Evolutionary conservation across 2,888 invertebrate genomes (phyloP).

Genomic region (Gryllus longicercus): DNA sequence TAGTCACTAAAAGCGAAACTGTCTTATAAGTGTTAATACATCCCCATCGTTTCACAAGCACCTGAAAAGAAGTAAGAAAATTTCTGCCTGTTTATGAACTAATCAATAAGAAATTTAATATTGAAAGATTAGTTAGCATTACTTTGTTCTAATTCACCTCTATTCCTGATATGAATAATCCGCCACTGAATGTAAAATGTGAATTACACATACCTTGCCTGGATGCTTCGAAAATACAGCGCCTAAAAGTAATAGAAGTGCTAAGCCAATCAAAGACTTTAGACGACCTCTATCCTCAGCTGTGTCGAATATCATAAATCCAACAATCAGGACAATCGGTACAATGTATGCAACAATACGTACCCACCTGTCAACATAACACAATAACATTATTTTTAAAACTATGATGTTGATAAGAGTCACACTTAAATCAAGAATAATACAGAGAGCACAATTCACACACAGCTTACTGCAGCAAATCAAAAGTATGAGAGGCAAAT

Average conservation of each 20-base stretch:
- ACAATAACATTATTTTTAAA: too few species aligned
- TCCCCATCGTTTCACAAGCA: too few species aligned
- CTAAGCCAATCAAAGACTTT: conserved; percentile 65
- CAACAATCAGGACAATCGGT: conserved; percentile 52
- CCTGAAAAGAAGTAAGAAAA: too few species aligned
- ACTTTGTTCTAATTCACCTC: not conserved
- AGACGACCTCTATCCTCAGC: conserved; percentile 57
- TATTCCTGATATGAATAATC: not conserved
- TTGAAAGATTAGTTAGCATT: not conserved
- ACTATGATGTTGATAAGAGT: not conserved
- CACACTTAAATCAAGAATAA: not conserved
- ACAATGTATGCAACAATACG: conserved; percentile 48
- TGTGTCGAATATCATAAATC: conserved; percentile 66
- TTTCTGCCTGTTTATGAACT: too few species aligned
- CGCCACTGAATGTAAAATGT: not conserved
- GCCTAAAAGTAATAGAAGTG: conserved; percentile 60
- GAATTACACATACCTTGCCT: conserved; percentile 47
- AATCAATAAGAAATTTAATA: too few species aligned
- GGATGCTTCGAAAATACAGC: conserved; percentile 62
- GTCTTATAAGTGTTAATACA: too few species aligned
- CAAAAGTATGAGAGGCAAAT: too few species aligned
- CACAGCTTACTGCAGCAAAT: too few species aligned
- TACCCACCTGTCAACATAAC: too few species aligned
- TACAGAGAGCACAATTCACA: not conserved
- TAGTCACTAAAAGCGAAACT: too few species aligned